phyloP scores from a whole-genome alignment of 2,888 invertebrate genomes.

The Coronaproctus castanopsis region DNA sequence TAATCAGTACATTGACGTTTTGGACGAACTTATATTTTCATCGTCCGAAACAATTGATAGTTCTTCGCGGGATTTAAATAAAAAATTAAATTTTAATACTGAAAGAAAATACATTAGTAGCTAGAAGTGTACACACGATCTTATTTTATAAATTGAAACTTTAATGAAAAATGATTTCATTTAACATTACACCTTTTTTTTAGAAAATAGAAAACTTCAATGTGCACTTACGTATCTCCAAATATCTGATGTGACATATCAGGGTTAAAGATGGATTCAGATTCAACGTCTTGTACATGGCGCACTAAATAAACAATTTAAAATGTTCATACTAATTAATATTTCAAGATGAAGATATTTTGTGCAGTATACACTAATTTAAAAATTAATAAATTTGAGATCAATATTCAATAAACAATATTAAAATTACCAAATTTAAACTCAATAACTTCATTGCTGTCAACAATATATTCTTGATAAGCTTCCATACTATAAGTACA shows the following conservation, averaged over 20 bases:
- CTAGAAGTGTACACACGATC: no score
- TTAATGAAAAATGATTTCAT: no score
- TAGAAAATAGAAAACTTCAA: no score
- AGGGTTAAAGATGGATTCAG: slow-evolving; percentile 48
- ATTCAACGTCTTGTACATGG: slow-evolving; percentile 39
- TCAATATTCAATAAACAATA: not conserved
- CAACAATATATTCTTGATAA: not conserved
- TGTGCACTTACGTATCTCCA: slow-evolving; percentile 46
- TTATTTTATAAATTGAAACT: no score
- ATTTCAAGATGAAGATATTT: not conserved
- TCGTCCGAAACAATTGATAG: no score
- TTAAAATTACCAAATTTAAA: slow-evolving; percentile 10
- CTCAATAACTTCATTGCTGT: slow-evolving; percentile 9
- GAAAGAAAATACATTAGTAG: no score
- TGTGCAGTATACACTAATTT: not conserved
- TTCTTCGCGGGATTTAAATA: no score
- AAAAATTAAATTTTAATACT: no score
- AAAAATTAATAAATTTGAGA: not conserved
- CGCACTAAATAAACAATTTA: slow-evolving; percentile 30
- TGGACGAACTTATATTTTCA: no score
- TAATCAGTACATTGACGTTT: no score
- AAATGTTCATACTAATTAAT: slow-evolving; percentile 6
- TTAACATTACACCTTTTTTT: no score
- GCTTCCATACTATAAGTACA: no score
- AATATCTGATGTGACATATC: slow-evolving; percentile 87